These are phyloP conservation scores for Ictalurus furcatus DNA, from an alignment of 2,113 vertebrate species.

Conservation along the genomic window DNA sequence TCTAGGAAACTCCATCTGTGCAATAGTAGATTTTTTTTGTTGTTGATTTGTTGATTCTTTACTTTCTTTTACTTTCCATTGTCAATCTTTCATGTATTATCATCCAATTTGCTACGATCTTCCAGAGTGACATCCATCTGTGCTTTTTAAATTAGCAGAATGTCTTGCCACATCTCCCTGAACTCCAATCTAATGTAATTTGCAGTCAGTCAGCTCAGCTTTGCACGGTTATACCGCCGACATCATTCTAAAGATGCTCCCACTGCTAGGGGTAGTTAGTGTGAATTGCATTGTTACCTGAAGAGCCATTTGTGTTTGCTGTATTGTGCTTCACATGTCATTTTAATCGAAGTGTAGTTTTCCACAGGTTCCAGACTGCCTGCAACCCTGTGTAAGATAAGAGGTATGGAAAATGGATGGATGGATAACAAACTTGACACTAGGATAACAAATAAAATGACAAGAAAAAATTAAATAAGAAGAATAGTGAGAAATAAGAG, in stretches of 20 bases:
- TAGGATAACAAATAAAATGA: too few species aligned
- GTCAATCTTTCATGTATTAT: neutral
- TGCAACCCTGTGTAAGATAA: too few species aligned
- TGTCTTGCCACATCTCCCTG: neutral
- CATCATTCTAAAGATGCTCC: slow-evolving; percentile 22
- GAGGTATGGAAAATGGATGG: too few species aligned
- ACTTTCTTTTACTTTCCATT: neutral
- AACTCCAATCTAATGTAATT: slow-evolving; percentile 21
- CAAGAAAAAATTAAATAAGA: too few species aligned
- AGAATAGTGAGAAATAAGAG: too few species aligned
- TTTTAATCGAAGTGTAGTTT: neutral
- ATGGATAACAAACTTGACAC: too few species aligned
- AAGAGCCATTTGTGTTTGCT: neutral
- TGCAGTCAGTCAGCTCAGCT: slow-evolving; percentile 24
- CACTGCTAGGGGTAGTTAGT: neutral
- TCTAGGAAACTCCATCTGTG: slow-evolving; percentile 7
- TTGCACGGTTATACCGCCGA: slow-evolving; percentile 7
- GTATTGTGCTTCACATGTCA: neutral
- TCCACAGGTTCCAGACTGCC: neutral
- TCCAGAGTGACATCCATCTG: neutral
- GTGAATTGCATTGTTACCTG: neutral
- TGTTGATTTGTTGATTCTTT: neutral
- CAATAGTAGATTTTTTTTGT: neutral
- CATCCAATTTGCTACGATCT: neutral
- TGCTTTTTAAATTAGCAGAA: slow-evolving; percentile 13